phyloP scores from a whole-genome alignment of 2,113 vertebrate species.

The Sebastes schlegelii region DNA sequence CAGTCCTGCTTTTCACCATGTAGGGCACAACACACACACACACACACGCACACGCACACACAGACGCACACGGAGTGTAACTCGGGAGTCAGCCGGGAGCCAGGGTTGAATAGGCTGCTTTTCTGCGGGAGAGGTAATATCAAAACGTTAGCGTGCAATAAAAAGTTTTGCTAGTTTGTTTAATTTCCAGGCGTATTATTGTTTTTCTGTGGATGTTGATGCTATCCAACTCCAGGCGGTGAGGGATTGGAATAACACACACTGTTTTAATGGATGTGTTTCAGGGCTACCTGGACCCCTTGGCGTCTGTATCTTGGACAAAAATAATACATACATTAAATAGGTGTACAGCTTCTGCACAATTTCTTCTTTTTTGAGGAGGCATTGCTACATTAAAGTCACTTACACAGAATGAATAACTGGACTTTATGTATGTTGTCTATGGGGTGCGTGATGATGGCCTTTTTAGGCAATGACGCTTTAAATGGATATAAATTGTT shows the following conservation, averaged over 20 bases:
- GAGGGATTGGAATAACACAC: conserved; percentile 68
- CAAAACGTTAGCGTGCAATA: conserved; percentile 70
- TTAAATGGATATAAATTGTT: conserved; percentile 44
- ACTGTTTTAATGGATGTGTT: conserved; percentile 61
- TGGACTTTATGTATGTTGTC: background rate
- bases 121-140: conserved; percentile 64
- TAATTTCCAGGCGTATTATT: conserved; percentile 70
- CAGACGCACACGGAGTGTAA: background rate
- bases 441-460: background rate
- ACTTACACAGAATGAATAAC: background rate
- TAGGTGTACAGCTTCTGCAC: background rate
- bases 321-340: conserved; percentile 7
- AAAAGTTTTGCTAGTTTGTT: conserved; percentile 66
- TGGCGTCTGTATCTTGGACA: conserved; percentile 12
- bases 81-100: conserved; percentile 49
- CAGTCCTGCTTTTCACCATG: conserved; percentile 70
- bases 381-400: background rate
- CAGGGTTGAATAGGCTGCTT: conserved; percentile 54
- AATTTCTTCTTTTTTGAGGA: background rate
- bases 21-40: conserved; percentile 25
- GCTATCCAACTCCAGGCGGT: conserved; percentile 42
- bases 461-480: conserved; percentile 13
- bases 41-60: conserved; percentile 26
- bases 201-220: conserved; percentile 65
- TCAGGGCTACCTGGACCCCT: conserved; percentile 35